phyloP scores from a whole-genome alignment of 2,888 invertebrate species.

The Eubasilissa splendida region DNA sequence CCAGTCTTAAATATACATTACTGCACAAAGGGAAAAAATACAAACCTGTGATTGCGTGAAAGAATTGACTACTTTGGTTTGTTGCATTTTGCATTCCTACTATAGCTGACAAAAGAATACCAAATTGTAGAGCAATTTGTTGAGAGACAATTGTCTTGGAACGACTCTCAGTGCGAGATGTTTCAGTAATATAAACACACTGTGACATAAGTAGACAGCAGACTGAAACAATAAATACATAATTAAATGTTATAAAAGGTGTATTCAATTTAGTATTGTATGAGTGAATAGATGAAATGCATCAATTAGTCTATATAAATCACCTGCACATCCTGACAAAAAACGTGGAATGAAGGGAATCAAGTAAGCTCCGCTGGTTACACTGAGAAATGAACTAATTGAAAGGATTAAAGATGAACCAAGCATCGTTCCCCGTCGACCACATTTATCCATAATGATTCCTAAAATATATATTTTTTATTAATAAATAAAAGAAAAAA shows the following conservation, averaged over 20 bases:
- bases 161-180: conserved; percentile 16
- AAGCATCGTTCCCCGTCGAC: conserved; percentile 38
- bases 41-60: conserved; percentile 37
- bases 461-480: conserved; percentile 23
- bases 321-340: conserved; percentile 44
- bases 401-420: conserved; percentile 37
- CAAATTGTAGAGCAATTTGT: conserved; percentile 36
- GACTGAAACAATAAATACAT: conserved; percentile 28
- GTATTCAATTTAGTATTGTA: not conserved
- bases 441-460: conserved; percentile 39
- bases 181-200: conserved; percentile 40
- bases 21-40: not conserved
- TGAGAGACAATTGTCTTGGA: conserved; percentile 8
- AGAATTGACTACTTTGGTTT: conserved; percentile 37
- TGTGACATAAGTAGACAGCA: conserved; percentile 37
- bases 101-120: conserved; percentile 24
- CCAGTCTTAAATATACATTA: too few relatives aligned
- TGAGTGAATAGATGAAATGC: not conserved
- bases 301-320: not conserved
- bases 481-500: too few relatives aligned
- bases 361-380: conserved; percentile 39
- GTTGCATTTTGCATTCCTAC: conserved; percentile 42
- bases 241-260: not conserved
- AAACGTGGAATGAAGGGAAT: conserved; percentile 44
- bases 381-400: conserved; percentile 33